Percentiles rank a stretch among this genome's conserved stretches.
Conservation (phyloP, 1,140 invertebrate genomes). For the Bombus breviceps region DNA sequence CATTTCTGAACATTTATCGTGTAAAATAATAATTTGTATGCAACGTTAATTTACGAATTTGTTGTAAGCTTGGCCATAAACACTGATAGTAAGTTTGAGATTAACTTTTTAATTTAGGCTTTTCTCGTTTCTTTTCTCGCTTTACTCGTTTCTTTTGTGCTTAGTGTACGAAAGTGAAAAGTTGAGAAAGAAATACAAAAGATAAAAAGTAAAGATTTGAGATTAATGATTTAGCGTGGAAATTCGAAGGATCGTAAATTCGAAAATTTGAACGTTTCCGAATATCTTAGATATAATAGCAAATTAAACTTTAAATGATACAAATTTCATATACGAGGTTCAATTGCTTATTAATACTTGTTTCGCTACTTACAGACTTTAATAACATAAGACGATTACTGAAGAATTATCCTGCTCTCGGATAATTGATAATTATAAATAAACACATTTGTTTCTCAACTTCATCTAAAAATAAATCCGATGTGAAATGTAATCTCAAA, state of each 20-base stretch:
- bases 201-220: not conserved
- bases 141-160: not conserved
- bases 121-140: too few species aligned
- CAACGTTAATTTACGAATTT: not conserved
- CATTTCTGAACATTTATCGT: not conserved
- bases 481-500: constrained; percentile 6
- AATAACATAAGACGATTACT: not conserved
- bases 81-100: constrained; percentile 7
- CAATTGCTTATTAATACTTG: not conserved
- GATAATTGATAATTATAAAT: not conserved
- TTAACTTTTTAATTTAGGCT: not conserved
- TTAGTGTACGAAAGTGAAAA: too few species aligned
- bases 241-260: not conserved
- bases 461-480: not conserved
- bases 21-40: not conserved
- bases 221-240: not conserved
- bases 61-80: not conserved
- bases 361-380: not conserved
- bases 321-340: not conserved
- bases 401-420: not conserved
- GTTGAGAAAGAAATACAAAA: too few species aligned
- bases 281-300: not conserved
- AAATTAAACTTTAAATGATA: not conserved
- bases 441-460: not conserved
- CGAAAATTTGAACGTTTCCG: not conserved